phyloP scores from a whole-genome alignment of 1,140 invertebrate species.

The Aphaenogaster ashmeadi region DNA sequence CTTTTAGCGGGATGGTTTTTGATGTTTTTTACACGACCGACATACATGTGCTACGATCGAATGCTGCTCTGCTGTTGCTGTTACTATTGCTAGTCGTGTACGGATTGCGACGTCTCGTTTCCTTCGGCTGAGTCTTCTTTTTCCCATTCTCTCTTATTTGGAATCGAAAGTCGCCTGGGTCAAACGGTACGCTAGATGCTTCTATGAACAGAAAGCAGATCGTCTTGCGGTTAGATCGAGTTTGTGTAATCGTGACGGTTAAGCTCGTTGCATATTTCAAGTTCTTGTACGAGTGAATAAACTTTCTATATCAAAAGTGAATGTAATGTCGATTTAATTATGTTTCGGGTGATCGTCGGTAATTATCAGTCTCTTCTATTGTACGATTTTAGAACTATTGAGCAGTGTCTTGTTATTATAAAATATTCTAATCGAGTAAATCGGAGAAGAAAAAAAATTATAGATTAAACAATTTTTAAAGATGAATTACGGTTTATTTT shows the following conservation, averaged over 20 bases:
- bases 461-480: neutral
- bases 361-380: neutral
- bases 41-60: neutral
- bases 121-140: constrained; percentile 58
- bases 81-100: neutral
- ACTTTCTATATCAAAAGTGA: neutral
- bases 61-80: neutral
- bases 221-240: neutral
- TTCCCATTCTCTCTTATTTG: constrained; percentile 59
- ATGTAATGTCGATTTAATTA: neutral
- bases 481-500: neutral
- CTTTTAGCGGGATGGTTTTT: constrained; percentile 22
- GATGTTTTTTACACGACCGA: constrained; percentile 29
- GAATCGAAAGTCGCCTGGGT: constrained; percentile 37
- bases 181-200: constrained; percentile 53
- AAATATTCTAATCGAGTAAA: neutral
- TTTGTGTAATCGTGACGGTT: neutral
- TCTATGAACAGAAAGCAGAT: constrained; percentile 63
- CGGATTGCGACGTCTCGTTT: constrained; percentile 52
- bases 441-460: neutral
- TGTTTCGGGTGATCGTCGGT: neutral
- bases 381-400: neutral
- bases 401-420: neutral
- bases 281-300: constrained; percentile 6
- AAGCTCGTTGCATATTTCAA: neutral